Conservation (phyloP, 2,113 vertebrate genomes). For the Laticauda colubrina region DNA sequence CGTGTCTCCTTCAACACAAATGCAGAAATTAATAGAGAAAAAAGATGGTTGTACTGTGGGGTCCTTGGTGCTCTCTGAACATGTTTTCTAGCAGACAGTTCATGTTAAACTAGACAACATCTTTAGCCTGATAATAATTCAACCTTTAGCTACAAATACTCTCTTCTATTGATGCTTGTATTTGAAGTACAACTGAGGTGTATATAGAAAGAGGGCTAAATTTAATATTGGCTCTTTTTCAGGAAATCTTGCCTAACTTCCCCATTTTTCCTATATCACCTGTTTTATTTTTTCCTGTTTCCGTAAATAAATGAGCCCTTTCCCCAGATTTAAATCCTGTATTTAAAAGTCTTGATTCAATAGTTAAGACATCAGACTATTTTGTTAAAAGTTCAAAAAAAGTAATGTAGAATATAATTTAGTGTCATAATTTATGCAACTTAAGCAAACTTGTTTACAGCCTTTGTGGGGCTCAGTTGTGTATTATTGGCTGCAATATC, state of each 20-base stretch:
- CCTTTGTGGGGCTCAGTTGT: too few relatives aligned
- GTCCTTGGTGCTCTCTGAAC: background rate
- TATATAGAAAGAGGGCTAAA: background rate
- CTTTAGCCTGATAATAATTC: too few relatives aligned
- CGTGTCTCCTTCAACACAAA: background rate
- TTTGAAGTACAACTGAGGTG: background rate
- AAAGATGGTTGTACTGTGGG: background rate
- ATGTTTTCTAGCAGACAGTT: background rate
- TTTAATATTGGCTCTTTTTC: background rate
- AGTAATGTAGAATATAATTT: background rate
- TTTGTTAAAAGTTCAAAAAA: background rate
- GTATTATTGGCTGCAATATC: background rate
- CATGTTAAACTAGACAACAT: background rate
- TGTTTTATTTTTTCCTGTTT: background rate
- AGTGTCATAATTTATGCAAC: background rate
- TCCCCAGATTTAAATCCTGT: background rate
- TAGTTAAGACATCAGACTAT: background rate
- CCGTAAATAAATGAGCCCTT: background rate
- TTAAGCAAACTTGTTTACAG: background rate
- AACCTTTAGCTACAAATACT: too few relatives aligned
- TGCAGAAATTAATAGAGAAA: conserved; percentile 1
- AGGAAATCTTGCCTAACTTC: background rate
- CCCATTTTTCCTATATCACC: background rate
- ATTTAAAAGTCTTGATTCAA: background rate
- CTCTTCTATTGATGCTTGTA: background rate